Percentiles rank a stretch among this genome's conserved stretches.
phyloP scores from a whole-genome alignment of 2,888 invertebrate species.

The Hypselothyrea guttata region DNA sequence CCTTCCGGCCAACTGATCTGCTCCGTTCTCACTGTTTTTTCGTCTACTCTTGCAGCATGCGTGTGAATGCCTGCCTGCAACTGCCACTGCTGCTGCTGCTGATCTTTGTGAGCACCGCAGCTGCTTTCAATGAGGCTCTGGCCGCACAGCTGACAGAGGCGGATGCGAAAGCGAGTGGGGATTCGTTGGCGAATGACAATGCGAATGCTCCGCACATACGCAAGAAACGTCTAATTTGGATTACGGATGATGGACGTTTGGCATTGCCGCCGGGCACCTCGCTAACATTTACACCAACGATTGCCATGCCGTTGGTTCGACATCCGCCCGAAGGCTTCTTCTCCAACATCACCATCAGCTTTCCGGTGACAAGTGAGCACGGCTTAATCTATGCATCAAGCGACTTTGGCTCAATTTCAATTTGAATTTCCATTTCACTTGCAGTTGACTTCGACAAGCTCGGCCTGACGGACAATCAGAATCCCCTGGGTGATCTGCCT shows the following conservation, averaged over 20 bases:
- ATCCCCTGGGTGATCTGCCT: constrained; percentile 91
- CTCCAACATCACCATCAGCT: constrained; percentile 91
- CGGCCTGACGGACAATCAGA: constrained; percentile 93
- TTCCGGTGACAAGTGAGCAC: constrained; percentile 92
- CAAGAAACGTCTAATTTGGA: constrained; percentile 92
- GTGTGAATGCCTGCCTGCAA: constrained; percentile 14
- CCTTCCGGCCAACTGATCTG: too few species aligned
- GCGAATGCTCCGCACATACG: constrained; percentile 85
- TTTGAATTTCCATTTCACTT: neutral
- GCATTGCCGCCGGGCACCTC: constrained; percentile 92
- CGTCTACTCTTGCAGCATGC: constrained; percentile 32
- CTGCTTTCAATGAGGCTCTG: constrained; percentile 31
- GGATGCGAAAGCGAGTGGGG: constrained; percentile 32
- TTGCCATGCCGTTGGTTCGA: constrained; percentile 91
- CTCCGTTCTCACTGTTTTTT: too few species aligned
- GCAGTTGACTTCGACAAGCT: constrained; percentile 93
- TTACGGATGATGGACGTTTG: constrained; percentile 91
- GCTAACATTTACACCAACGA: constrained; percentile 90
- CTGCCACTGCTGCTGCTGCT: constrained; percentile 31
- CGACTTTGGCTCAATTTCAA: neutral
- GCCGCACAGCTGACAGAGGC: constrained; percentile 57
- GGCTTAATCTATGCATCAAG: neutral
- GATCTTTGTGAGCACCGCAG: constrained; percentile 32
- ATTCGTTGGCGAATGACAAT: constrained; percentile 11
- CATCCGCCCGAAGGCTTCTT: constrained; percentile 93